A percentile compares a stretch with the other conserved stretches of the same genome.
Conservation (phyloP, 2,888 invertebrate genomes). For the Epiblema foenella region DNA sequence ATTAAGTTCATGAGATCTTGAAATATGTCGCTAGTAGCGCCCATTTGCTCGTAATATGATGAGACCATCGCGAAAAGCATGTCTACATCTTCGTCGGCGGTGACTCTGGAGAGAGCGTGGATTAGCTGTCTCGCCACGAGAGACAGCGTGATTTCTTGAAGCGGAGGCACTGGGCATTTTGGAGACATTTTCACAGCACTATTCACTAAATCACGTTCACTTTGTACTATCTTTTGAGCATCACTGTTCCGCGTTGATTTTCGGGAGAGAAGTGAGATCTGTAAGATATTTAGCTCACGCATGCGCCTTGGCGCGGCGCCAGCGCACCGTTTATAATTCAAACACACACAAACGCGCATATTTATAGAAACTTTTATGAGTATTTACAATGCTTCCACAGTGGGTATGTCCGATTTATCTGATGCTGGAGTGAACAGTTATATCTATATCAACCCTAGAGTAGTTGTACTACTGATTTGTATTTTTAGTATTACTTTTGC, state of each 20-base stretch:
- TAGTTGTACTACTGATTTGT: too few relatives aligned
- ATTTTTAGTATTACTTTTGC: not conserved
- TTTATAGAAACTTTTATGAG: conserved; percentile 79
- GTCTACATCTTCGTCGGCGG: conserved; percentile 84
- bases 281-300: conserved; percentile 74
- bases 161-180: conserved; percentile 84
- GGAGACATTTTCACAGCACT: conserved; percentile 85
- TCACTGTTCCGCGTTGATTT: conserved; percentile 63
- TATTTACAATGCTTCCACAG: conserved; percentile 69
- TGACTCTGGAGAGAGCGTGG: conserved; percentile 86
- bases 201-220: conserved; percentile 40
- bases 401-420: conserved; percentile 61
- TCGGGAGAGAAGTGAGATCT: conserved; percentile 72
- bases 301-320: conserved; percentile 75
- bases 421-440: conserved; percentile 20
- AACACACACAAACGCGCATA: conserved; percentile 72
- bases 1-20: conserved; percentile 88
- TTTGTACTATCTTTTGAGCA: conserved; percentile 67
- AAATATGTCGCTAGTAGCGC: conserved; percentile 88
- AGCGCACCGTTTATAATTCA: conserved; percentile 77
- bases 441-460: not conserved
- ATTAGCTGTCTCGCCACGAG: conserved; percentile 86
- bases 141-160: conserved; percentile 86
- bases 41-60: conserved; percentile 85
- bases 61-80: conserved; percentile 86